Base-by-base conservation (phyloP, 2,113 vertebrate species). In the Clupea harengus region DNA sequence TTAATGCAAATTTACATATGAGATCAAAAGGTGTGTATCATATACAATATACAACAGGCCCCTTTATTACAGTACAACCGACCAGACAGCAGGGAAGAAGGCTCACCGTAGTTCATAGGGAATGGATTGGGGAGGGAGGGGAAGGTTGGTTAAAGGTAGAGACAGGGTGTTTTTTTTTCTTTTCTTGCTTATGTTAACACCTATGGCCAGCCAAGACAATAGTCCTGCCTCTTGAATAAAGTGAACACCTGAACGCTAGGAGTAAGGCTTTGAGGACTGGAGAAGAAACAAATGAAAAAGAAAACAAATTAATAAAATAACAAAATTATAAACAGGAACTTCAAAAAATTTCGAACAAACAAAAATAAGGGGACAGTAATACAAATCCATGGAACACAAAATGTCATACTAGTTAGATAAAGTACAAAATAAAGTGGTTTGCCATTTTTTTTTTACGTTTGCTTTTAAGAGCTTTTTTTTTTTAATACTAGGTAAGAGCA, bases 1-100 rank as follows among this genome's bases (percentile, higher is more conserved):
- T 96, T 95, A 97, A 97, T 96, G 94, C 94, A 97, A 98, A 97
- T 97, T 95, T 96, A 98, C 95, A 97, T 94, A 97, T 91, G 93
- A 96, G 96, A 97, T 96, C 95, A 96, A 97, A 97, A 97, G 94
- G 91, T 94, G 94, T 96, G 91, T 96, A 96, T 96, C 93, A 95
- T 95, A 95, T 95, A 96, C 95, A 96, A 96, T 97, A 96, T 96
- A 96, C 95, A 97, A 95, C 94, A 94, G 95, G 94, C 92, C 91
- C 92, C 89, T 94, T 39, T 78, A 93, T 93, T 94, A 95, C 93
- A 95, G 94, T 93, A 93, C 93, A 95, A 94, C 93, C 95, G 95
- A 95, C 94, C 95, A 93, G 95, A 96, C 88, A 96, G 95, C 95
- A 96, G 94, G 92, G 92, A 91, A 89, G 83, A 90, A 90, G 89